Base-by-base conservation (phyloP, 2,888 invertebrate genomes). In the Nysson spinosus region DNA sequence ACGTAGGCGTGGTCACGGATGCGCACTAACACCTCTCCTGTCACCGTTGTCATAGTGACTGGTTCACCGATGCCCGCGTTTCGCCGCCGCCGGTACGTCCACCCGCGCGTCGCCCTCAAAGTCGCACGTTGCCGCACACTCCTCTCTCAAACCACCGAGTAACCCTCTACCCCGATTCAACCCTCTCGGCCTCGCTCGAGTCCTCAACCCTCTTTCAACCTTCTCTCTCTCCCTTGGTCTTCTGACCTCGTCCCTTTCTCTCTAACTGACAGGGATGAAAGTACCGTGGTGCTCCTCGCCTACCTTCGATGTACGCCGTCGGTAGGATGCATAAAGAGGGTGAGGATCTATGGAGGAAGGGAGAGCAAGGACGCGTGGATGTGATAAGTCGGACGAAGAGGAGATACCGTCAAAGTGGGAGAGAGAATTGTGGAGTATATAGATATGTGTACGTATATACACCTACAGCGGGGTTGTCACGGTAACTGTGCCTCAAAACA, bases 1-100 rank as follows among this genome's bases (percentile, higher is more conserved):
- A 85, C 86, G 86, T 85, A 86, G 86, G 86, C 86, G 86, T 86
- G 86, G 86, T 85, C 85, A 85, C 83, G 84, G 85, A 85, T 86
- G 86, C 86, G 86, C 85, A 85, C 85, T 81, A 84, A 84, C 86
- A 86, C 86, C 86, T 86, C 80, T 82, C 77, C 77, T 83, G 83
- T 83, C 84, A 83, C 83, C 81, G 86, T 85, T 83, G 85, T 82
- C 85, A 85, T 83, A 82, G 84, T 82, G 84, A 85, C 83, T 82
- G 85, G 77, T 83, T 82, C 72, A 77, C 75, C 80, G 80, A 79
- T 81, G 76, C 83, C 81, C 79, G 80, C 83, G 83, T 77, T 79
- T 77, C 75, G 82, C 81, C 81, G 79, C 67, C 76, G 72, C 77
- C 76, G 74, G 72, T 69, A 72, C 77, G 73, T 69, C 56, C 75